Percentiles rank a stretch among this genome's conserved stretches.
Evolutionary conservation across 2,797 vertebrate species (phyloP).

Genomic region (Synanceia verrucosa): DNA sequence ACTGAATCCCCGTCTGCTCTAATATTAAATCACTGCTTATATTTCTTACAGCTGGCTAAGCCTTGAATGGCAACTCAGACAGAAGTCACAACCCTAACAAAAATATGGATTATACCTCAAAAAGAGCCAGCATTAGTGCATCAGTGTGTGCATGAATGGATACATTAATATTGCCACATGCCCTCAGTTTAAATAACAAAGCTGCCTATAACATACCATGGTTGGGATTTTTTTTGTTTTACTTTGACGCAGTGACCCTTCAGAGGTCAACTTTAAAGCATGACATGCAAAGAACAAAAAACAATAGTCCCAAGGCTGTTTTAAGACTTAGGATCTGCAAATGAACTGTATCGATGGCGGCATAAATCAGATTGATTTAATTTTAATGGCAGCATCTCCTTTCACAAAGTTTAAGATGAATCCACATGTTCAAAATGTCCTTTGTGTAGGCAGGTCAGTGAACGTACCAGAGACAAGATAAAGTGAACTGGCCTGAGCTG

Average conservation of each 20-base stretch:
- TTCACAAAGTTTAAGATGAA: conserved; percentile 55
- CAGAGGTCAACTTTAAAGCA: conserved; percentile 56
- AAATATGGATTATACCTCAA: conserved; percentile 46
- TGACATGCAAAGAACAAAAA: conserved; percentile 68
- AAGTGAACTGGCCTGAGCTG: neutral
- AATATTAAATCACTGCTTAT: conserved; percentile 77
- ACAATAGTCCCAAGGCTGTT: conserved; percentile 62
- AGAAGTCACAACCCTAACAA: conserved; percentile 53
- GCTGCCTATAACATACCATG: conserved; percentile 29
- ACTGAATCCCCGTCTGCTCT: conserved; percentile 55
- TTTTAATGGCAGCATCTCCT: conserved; percentile 65
- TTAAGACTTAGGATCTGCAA: conserved; percentile 74
- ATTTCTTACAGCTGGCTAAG: conserved; percentile 69
- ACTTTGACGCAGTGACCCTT: conserved; percentile 21
- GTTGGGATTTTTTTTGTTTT: conserved; percentile 33
- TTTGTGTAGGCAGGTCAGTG: conserved; percentile 24
- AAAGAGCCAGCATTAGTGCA: conserved; percentile 23
- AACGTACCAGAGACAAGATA: conserved; percentile 19
- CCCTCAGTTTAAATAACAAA: conserved; percentile 23
- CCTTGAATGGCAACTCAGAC: conserved; percentile 54
- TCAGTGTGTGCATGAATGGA: conserved; percentile 18
- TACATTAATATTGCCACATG: conserved; percentile 30
- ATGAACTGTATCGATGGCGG: conserved; percentile 71
- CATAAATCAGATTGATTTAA: conserved; percentile 77
- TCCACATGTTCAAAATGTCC: conserved; percentile 59